Base-by-base conservation (phyloP, 2,888 invertebrate species). In the Chloroclystis v-ata region DNA sequence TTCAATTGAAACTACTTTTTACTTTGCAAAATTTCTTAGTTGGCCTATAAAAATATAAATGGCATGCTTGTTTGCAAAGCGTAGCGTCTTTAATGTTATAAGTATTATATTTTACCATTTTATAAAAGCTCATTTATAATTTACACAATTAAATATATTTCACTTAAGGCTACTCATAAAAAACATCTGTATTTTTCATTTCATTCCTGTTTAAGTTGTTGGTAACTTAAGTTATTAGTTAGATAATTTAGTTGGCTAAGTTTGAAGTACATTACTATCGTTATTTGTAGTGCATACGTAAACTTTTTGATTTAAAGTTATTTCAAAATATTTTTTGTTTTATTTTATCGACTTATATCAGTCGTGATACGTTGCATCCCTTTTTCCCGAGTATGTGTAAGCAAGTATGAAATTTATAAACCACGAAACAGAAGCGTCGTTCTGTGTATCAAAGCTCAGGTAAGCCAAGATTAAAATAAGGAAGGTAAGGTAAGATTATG, bases 231-330 rank as follows among this genome's bases (percentile, higher is more conserved):
- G 43, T 44, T 44, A 44, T 37, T 55, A 46, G 41, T 42, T 55
- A 52, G 50, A 53, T 41, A 49, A 51, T 52, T 52, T 47, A 30
- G 28, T 43, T 46, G 39, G 33, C 13, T 49, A 48, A 52, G 47
- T 39, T 41, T 42, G 38, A 47, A 49, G 59, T 57, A 57, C 48
- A 49, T 30, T 46, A 35, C 38, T 56, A 49, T 45, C 37, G 10
- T 50, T 60, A 59, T 63, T 56, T 63, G 44, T 44, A 52, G 10
- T 45, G 53, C 46, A 48, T 53, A 50, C 10, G 26, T 48, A 53
- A 50, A 57, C 30, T 47, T 49, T 48, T 50, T 46, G 49, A 45
- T 46, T 47, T 13, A 51, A 44, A 35, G 12, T 48, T 53, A 49
- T 51, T 42, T 35, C 49, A 47, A 57, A 57, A 53, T 55, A 57